Conservation (phyloP, 1,140 invertebrate genomes). For the Anoplolepis gracilipes region DNA sequence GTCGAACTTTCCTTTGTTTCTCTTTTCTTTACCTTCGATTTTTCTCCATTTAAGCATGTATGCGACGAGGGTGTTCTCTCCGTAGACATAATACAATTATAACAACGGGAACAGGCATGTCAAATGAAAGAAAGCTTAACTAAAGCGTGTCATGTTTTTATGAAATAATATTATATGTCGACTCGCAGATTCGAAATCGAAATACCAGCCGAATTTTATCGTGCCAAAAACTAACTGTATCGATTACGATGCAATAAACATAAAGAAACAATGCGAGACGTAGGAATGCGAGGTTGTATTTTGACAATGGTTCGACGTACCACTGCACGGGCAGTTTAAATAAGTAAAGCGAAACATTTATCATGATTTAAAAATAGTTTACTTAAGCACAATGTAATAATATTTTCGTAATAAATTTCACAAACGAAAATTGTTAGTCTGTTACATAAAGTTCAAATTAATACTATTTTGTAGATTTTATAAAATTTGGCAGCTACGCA, state of each 20-base stretch:
- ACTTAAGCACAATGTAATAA: not conserved
- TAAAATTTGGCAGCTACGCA: not conserved
- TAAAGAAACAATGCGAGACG: not conserved
- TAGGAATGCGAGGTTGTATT: not conserved
- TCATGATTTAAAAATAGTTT: not conserved
- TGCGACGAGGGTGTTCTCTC: conserved; percentile 47
- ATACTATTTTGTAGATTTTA: not conserved
- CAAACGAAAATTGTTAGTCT: not conserved
- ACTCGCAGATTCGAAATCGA: conserved; percentile 78
- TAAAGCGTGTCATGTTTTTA: conserved; percentile 71
- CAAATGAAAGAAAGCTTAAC: conserved; percentile 76
- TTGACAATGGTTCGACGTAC: not conserved
- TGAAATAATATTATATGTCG: conserved; percentile 49
- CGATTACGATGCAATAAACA: not conserved
- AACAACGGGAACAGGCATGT: conserved; percentile 76
- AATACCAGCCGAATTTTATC: conserved; percentile 79
- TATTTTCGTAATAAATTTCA: not conserved
- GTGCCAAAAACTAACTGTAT: conserved; percentile 74
- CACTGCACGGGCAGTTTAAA: not conserved
- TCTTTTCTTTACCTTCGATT: conserved; percentile 44
- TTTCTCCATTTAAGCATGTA: not conserved
- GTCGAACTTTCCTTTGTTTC: conserved; percentile 35
- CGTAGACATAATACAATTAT: conserved; percentile 81
- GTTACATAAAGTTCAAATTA: not conserved
- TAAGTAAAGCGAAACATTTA: not conserved